phyloP scores from a whole-genome alignment of 2,113 vertebrate species.

The Probosciger aterrimus region DNA sequence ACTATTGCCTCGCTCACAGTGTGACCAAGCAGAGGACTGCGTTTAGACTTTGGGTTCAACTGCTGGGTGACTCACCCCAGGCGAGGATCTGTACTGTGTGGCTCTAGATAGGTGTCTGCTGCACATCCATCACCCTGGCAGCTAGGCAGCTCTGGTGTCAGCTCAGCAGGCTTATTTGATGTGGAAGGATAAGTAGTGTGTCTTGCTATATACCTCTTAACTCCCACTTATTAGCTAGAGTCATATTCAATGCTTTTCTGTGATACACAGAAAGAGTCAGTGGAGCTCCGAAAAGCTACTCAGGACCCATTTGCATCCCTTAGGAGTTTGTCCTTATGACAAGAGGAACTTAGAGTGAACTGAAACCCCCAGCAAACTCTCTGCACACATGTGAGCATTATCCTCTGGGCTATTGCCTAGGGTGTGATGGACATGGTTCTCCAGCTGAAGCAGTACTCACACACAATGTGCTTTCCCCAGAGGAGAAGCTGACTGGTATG shows the following conservation, averaged over 20 bases:
- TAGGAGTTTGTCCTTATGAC: background rate
- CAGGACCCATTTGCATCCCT: background rate
- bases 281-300: background rate
- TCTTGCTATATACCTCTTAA: background rate
- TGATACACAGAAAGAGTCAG: background rate
- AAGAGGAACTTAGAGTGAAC: background rate
- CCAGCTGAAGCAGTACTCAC: background rate
- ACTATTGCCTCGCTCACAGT: background rate
- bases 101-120: background rate
- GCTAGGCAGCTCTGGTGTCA: background rate
- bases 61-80: background rate
- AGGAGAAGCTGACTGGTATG: background rate
- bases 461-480: background rate
- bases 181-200: background rate
- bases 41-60: background rate
- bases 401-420: background rate
- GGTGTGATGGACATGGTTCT: background rate
- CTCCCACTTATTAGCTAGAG: background rate
- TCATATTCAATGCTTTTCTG: background rate
- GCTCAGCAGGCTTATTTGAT: background rate
- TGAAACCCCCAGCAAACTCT: background rate
- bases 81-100: background rate
- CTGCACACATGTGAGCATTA: fast-evolving
- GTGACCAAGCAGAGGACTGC: background rate
- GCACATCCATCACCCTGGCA: background rate